These are phyloP conservation scores for Meleagris gallopavo DNA, from an alignment of 2,113 vertebrate species.

Conservation along the genomic window DNA sequence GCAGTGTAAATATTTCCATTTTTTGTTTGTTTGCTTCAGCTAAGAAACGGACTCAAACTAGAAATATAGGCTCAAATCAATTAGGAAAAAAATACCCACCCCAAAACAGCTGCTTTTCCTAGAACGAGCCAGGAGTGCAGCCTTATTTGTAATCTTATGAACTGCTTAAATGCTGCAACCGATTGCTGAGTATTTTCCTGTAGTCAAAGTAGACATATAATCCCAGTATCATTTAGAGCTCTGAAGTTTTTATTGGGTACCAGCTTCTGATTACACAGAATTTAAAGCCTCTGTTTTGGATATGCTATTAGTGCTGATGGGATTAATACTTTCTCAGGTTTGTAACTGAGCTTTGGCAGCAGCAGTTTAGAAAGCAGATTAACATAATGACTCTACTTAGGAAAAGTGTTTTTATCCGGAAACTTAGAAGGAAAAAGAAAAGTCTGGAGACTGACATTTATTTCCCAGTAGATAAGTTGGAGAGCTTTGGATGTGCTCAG, in stretches of 20 bases:
- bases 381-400: background rate
- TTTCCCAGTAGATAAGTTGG: background rate
- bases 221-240: accelerated
- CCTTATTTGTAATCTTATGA: background rate
- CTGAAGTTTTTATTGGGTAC: background rate
- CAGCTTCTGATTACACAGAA: background rate
- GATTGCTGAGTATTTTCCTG: background rate
- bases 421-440: background rate
- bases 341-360: background rate
- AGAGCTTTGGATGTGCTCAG: slow-evolving; percentile 12
- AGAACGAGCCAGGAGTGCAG: background rate
- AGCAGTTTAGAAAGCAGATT: background rate
- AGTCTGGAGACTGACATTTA: background rate
- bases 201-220: background rate
- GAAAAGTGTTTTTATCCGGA: slow-evolving; percentile 2
- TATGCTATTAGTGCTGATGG: background rate
- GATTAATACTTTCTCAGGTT: background rate
- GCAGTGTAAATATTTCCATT: slow-evolving; percentile 5
- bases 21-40: background rate
- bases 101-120: background rate
- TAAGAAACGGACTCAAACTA: slow-evolving; percentile 6
- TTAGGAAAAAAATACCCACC: background rate
- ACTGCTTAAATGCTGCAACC: background rate
- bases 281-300: background rate
- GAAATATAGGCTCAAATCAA: background rate